A percentile compares a stretch with the other conserved stretches of the same genome.
Conservation (phyloP, 64 coral and sea anemone genomes). For the Orbicella faveolata region DNA sequence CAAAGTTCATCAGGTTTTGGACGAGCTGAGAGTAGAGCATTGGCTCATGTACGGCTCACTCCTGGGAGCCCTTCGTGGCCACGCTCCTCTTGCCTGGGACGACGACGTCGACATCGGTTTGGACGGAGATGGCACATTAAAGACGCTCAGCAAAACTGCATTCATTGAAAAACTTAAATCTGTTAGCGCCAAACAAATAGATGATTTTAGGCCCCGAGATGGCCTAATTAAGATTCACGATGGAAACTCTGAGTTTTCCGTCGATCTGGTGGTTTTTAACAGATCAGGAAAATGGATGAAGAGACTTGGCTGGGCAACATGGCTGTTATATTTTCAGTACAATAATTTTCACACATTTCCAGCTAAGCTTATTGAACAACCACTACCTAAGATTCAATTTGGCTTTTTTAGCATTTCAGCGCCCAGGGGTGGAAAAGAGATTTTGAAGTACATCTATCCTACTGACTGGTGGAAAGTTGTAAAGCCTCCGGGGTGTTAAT, state of each 20-base stretch:
- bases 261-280: not conserved
- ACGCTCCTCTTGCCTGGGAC: slow-evolving; percentile 45
- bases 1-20: slow-evolving; percentile 9
- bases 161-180: slow-evolving; percentile 2
- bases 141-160: slow-evolving; percentile 24
- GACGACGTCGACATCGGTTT: slow-evolving; percentile 32
- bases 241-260: not conserved
- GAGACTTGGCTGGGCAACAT: not conserved
- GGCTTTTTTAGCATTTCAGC: not conserved
- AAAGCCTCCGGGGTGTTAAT: slow-evolving; percentile 14
- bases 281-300: slow-evolving; percentile 1
- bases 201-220: not conserved
- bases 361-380: not conserved
- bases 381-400: not conserved
- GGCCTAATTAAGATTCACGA: not conserved
- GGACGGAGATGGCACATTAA: not conserved
- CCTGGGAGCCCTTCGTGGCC: slow-evolving; percentile 18
- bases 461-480: slow-evolving; percentile 46
- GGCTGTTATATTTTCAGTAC: not conserved
- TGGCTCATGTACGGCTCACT: slow-evolving; percentile 56
- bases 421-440: not conserved
- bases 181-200: not conserved
- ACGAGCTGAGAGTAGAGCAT: slow-evolving; percentile 23
- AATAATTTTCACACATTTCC: not conserved
- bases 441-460: slow-evolving; percentile 47